These are phyloP conservation scores for Aplodontia rufa DNA, from an alignment of 2,113 vertebrate genomes.

Conservation along the genomic window DNA sequence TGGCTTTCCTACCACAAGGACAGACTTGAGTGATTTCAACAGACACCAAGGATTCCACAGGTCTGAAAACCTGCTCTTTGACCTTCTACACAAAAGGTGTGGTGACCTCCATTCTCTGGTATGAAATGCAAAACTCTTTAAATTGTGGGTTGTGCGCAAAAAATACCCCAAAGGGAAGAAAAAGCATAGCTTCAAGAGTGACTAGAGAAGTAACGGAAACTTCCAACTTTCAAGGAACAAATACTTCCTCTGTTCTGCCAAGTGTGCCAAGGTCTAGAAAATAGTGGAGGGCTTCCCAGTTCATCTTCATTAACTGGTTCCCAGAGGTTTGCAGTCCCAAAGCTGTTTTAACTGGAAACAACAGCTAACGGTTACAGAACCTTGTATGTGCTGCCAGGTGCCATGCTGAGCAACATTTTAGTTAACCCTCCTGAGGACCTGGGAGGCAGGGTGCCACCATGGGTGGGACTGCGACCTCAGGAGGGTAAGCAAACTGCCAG, in stretches of 20 bases:
- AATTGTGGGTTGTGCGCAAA: not conserved
- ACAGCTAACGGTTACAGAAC: slow-evolving; percentile 35
- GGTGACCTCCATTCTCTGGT: not conserved
- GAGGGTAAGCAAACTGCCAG: not conserved
- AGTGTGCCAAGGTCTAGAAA: slow-evolving; percentile 48
- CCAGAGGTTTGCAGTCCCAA: slow-evolving; percentile 41
- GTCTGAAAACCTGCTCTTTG: not conserved
- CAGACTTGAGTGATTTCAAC: not conserved
- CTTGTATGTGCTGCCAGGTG: not conserved
- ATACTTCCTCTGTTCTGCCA: slow-evolving; percentile 7
- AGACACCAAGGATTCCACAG: not conserved
- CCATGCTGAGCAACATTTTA: not conserved
- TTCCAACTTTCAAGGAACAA: slow-evolving; percentile 69
- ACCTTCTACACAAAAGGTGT: not conserved
- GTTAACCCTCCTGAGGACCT: not conserved
- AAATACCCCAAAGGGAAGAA: not conserved
- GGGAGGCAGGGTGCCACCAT: not conserved
- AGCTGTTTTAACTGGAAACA: slow-evolving; percentile 62
- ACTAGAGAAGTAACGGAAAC: slow-evolving; percentile 17
- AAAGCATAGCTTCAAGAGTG: not conserved
- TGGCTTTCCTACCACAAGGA: not conserved
- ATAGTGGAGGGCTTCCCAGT: slow-evolving; percentile 49
- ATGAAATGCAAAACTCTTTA: slow-evolving; percentile 41
- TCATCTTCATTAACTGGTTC: slow-evolving; percentile 49
- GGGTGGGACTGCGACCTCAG: not conserved